phyloP scores from a whole-genome alignment of 2,797 vertebrate species.

The Miichthys miiuy region DNA sequence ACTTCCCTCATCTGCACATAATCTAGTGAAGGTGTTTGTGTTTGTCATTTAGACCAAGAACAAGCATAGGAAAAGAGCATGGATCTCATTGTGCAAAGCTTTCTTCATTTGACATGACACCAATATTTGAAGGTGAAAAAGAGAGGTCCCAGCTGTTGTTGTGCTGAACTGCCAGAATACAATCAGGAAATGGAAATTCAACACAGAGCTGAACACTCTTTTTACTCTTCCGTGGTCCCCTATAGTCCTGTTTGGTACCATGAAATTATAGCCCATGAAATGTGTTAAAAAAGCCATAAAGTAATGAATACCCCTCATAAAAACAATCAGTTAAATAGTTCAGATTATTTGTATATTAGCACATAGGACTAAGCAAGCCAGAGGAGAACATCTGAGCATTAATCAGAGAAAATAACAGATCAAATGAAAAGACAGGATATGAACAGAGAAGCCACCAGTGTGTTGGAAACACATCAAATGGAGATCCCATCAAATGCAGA shows the following conservation, averaged over 20 bases:
- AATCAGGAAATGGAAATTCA: conserved; percentile 64
- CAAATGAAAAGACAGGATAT: conserved; percentile 41
- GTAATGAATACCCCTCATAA: neutral
- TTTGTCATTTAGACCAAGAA: neutral
- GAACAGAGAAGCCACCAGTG: conserved; percentile 5
- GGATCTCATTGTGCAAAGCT: conserved; percentile 30
- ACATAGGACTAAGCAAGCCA: neutral
- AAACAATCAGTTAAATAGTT: neutral
- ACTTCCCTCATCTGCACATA: neutral
- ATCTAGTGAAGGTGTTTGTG: neutral
- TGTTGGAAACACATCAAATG: conserved; percentile 55
- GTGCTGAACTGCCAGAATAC: conserved; percentile 58
- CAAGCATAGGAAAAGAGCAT: conserved; percentile 15
- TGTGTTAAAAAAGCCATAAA: neutral
- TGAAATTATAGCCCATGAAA: neutral
- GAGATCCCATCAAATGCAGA: conserved; percentile 35
- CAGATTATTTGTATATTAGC: neutral
- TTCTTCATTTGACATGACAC: conserved; percentile 60
- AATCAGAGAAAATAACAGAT: conserved; percentile 21
- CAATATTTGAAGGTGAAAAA: conserved; percentile 11
- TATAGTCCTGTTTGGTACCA: neutral
- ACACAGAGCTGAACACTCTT: conserved; percentile 24
- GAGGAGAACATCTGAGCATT: neutral
- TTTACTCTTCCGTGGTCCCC: conserved; percentile 32
- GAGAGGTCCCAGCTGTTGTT: conserved; percentile 53